phyloP scores from a whole-genome alignment of 2,113 vertebrate genomes.

The Calyptommatus sinebrachiatus region DNA sequence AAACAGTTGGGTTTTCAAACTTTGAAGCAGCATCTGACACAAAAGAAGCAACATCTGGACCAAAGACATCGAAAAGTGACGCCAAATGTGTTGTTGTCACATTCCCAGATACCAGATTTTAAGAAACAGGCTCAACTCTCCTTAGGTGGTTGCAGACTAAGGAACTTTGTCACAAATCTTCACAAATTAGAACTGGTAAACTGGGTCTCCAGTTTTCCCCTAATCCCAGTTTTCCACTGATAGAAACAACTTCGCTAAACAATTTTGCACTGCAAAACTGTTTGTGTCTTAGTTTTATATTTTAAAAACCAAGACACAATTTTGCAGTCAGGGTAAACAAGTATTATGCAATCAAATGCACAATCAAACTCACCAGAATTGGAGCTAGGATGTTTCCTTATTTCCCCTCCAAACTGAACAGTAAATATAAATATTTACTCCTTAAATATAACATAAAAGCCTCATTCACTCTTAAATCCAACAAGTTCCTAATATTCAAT shows the following conservation, averaged over 20 bases:
- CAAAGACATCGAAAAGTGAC: background rate
- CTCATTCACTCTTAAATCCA: too few species aligned
- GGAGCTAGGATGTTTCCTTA: background rate
- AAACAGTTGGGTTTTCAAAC: background rate
- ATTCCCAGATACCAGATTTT: background rate
- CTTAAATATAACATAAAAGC: background rate
- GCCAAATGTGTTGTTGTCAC: background rate
- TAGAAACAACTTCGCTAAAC: too few species aligned
- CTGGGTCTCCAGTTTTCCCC: too few species aligned
- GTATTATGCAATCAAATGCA: too few species aligned
- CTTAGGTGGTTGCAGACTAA: too few species aligned
- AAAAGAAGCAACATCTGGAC: background rate
- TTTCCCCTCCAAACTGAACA: rapidly evolving
- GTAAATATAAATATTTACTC: background rate
- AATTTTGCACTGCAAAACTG: too few species aligned
- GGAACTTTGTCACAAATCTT: too few species aligned
- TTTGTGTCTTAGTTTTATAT: too few species aligned
- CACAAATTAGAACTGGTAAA: too few species aligned
- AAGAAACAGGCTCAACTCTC: background rate
- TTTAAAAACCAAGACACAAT: too few species aligned
- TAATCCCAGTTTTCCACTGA: too few species aligned
- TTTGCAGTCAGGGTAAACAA: too few species aligned
- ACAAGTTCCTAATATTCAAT: background rate
- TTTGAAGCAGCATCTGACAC: background rate
- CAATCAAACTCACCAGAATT: background rate